Evolutionary conservation across 2,888 invertebrate species (phyloP).

Genomic region (Lochmaea crataegi): DNA sequence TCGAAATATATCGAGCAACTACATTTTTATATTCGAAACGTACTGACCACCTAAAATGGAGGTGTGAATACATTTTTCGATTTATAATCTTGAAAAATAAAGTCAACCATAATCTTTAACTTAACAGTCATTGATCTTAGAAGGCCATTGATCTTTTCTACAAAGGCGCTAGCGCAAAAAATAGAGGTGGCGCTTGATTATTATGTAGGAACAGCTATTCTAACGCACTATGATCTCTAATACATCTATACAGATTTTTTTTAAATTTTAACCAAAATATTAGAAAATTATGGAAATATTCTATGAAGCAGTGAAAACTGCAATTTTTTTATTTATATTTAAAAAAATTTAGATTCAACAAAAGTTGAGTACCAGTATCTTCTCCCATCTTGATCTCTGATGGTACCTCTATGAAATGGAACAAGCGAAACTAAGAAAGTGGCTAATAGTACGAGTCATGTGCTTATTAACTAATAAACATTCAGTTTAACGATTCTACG

Average conservation of each 20-base stretch:
- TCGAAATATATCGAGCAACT: background rate
- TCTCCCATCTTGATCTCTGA: no score
- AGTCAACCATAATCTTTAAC: conserved; percentile 50
- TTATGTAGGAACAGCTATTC: background rate
- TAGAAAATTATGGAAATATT: no score
- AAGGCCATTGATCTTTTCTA: conserved; percentile 56
- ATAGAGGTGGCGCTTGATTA: conserved; percentile 3
- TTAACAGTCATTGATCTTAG: conserved; percentile 55
- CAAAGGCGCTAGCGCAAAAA: conserved; percentile 23
- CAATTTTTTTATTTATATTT: no score
- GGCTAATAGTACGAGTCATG: background rate
- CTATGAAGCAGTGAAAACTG: no score
- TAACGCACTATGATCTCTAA: background rate
- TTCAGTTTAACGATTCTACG: no score
- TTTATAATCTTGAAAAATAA: conserved; percentile 45
- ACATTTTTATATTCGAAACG: background rate
- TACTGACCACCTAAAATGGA: background rate
- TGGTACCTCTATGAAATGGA: background rate
- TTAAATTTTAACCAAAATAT: no score
- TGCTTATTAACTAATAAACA: background rate
- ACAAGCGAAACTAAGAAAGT: conserved; percentile 2
- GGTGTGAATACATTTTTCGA: conserved; percentile 6
- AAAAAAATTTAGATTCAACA: no score
- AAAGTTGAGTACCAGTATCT: no score
- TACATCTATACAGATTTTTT: background rate